These are phyloP conservation scores for Lasiurus cinereus DNA, from an alignment of 2,113 vertebrate species.

Conservation along the genomic window DNA sequence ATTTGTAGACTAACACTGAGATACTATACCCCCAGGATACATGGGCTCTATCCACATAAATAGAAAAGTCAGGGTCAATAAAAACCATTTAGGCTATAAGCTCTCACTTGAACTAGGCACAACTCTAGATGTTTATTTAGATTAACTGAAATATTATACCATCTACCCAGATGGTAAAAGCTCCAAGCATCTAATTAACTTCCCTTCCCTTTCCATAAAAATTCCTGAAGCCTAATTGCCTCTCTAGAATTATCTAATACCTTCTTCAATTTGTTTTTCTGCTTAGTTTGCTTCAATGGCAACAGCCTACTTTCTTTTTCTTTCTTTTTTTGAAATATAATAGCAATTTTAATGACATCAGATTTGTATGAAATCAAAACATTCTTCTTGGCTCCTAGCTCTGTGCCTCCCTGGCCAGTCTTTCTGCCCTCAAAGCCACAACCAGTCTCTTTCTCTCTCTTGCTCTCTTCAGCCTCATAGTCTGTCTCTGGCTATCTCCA, in stretches of 20 bases:
- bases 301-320: background rate
- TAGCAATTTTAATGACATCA: background rate
- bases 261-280: conserved; percentile 38
- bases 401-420: background rate
- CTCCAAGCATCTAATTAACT: conserved; percentile 1
- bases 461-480: background rate
- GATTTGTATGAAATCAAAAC: background rate
- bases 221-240: conserved; percentile 13
- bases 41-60: background rate
- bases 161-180: background rate
- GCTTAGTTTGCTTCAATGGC: conserved; percentile 48
- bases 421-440: background rate
- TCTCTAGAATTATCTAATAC: conserved; percentile 46
- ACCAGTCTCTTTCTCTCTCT: background rate
- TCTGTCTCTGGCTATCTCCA: background rate
- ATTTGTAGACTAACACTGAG: background rate
- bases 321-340: background rate
- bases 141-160: conserved; percentile 25
- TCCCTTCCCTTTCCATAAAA: conserved; percentile 30
- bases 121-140: background rate
- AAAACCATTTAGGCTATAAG: conserved; percentile 40
- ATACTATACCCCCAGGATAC: background rate
- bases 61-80: conserved; percentile 52
- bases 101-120: conserved; percentile 21
- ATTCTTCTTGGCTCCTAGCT: background rate